Evolutionary conservation across 2,888 invertebrate genomes (phyloP), one percentile per base, ranked within the genome.

Genomic region (Anthoptus insignis): DNA sequence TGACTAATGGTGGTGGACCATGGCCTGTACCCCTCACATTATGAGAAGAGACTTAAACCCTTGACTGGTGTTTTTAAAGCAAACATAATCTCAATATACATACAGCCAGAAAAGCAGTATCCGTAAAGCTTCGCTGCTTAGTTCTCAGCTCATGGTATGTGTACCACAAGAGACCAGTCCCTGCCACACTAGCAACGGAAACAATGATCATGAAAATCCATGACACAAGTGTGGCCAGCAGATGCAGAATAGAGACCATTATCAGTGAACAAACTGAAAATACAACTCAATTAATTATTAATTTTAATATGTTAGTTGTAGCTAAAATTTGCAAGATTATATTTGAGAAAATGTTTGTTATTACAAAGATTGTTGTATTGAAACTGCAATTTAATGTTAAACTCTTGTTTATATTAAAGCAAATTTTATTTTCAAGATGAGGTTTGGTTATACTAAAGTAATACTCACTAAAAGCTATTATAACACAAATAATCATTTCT

Each of bases 161-260:
- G 93, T 97, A 97, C 99, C 99, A 99, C 16, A 99, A 87, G 32
- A 97, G 94, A 13, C 88, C 95, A 19, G 98, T 97, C 1, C 97
- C 96, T 42, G 95, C 96, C 64, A 97, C 90, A 81, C 97, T 96
- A 42, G 96, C 96, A 57, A 98, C 83, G 32, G 96, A 95, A 11
- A 98, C 97, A 56, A 97, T 89, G 63, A 97, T 94, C 94, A 98
- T 97, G 74, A 99, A 97, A 70, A 98, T 95, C 96, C 97, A 98
- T 3, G 98, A 97, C 5, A 98, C 97, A 56, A 98, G 83, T 66
- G 95, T 95, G 0, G 98, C 97, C 74, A 98, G 82, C 82, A 97
- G 95, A 82, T 98, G 97, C 76, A 99, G 95, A 75, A 98, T 94
- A 53, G 97, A 95, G 37, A 98, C 97, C 93, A 98, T 96, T 7